Base-by-base conservation (phyloP, 2,113 vertebrate genomes). In the Euleptes europaea region DNA sequence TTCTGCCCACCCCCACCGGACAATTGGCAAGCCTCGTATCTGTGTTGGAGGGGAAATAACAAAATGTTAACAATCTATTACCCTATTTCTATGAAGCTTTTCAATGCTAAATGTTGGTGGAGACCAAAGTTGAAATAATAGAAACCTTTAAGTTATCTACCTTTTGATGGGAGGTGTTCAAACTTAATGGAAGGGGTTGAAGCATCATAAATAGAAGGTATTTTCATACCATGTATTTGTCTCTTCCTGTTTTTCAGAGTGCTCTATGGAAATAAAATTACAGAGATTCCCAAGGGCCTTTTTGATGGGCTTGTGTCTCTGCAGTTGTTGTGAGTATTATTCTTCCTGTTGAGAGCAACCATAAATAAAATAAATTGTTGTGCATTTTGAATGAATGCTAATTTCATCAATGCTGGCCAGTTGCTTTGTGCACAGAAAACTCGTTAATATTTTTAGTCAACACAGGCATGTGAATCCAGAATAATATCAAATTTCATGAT, bases 261-360 rank as follows among this genome's bases (percentile, higher is more conserved):
- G 51, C 97, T 99, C 44, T 99, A 99, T 74, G 98, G 98, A 92
- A 99, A 99, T 97, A 99, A 99, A 97, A 99, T 99, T 95, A 97
- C 98, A 0, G 98, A 99, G 95, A 97, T 99, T 91, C 97, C 98
- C 92, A 99, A 99, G 92, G 98, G 98, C 87, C 96, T 99, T 88
- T 99, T 99, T 94, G 98, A 99, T 90, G 98, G 98, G 91, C 98
- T 99, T 85, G 97, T 97, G 91, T 99, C 98, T 88, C 96, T 99
- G 73, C 98, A 99, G 94, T 97, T 99, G 89, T 97, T 99, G 98
- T 99, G 95, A 99, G 98, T 99, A 96, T 92, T 87, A 94, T 86
- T 82, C 65, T 74, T 93, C 90, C 66, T 83, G 72, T 81, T 78
- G 67, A 81, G 13, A 80, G 12, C 86, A 80, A 38, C 80, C 93